These are phyloP conservation scores for Spizella passerina DNA, from an alignment of 2,797 vertebrate genomes.

Conservation along the genomic window DNA sequence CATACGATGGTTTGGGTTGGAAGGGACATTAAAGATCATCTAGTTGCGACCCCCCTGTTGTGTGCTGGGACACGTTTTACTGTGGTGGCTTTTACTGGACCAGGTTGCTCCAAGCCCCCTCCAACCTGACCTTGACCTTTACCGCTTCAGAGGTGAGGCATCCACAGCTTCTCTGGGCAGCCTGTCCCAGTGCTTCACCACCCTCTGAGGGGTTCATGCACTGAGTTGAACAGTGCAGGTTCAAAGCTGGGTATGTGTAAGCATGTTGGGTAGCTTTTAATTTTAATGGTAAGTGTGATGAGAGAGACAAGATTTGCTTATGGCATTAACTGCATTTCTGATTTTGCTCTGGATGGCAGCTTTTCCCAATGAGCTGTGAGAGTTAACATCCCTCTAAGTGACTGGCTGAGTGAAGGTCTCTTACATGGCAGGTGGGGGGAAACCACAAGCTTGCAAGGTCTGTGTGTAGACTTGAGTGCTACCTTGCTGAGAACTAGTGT, in stretches of 20 bases:
- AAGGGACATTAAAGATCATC: neutral
- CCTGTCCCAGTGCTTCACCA: neutral
- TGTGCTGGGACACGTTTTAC: neutral
- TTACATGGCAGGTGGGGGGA: fast-evolving
- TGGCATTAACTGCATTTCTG: neutral
- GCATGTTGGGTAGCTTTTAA: neutral
- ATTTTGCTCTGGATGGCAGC: neutral
- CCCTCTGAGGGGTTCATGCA: neutral
- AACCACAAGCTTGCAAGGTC: neutral
- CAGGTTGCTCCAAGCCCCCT: neutral
- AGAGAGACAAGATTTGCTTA: neutral
- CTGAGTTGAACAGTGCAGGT: neutral
- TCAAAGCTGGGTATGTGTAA: neutral
- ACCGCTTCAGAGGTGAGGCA: neutral
- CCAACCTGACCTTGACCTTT: neutral
- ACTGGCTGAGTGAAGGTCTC: neutral
- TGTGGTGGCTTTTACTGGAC: neutral
- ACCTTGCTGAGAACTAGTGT: neutral
- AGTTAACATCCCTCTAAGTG: neutral
- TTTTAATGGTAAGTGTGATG: neutral
- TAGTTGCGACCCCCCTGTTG: neutral
- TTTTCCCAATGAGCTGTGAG: neutral
- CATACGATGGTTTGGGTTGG: neutral
- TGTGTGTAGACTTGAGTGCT: neutral
- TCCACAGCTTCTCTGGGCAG: neutral